Base-by-base conservation (phyloP, 1,140 invertebrate species). In the Asbolus verrucosus region DNA sequence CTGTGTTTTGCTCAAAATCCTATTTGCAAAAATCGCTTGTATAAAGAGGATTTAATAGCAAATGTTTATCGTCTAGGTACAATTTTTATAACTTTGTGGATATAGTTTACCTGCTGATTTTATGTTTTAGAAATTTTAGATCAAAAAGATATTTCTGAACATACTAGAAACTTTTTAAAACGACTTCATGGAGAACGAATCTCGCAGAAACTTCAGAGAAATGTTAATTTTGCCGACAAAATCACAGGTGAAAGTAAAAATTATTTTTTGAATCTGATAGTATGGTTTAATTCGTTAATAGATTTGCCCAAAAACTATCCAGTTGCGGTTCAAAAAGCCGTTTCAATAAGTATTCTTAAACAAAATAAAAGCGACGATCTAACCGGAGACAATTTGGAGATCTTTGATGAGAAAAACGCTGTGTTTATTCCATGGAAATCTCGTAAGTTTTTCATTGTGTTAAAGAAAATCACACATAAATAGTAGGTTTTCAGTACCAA, bases 11-110 rank as follows among this genome's bases (percentile, higher is more conserved):
- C 80, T 38, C 87, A 85, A 0, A 91, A 90, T 77, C 87, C 88
- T 1, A 85, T 90, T 69, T 84, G 82, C 2, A 83, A 80, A 69
- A 80, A 81, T 70, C 84, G 85, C 75, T 82, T 86, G 71, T 91
- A 90, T 70, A 85, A 86, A 75, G 89, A 90, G 80, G 87, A 84
- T 61, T 76, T 90, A 6, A 89, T 89, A 69, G 87, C 85, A 1
- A 85, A 86, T 78, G 87, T 84, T 69, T 75, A 82, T 61, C 81
- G 82, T 71, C 79, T 90, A 72, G 82, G 88, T 88, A 81, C n/a
- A 13, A 14, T 8, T 54, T 60, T 73, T 27, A 46, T 15, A 41
- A 50, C 21, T 46, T 36, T 24, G 1, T 65, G 6, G 18, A 67
- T 30, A 19, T 59, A 62, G 2, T 69, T n/a, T n/a, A n/a, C n/a